Conservation (phyloP, 2,113 vertebrate genomes). For the Antechinus stuartii region DNA sequence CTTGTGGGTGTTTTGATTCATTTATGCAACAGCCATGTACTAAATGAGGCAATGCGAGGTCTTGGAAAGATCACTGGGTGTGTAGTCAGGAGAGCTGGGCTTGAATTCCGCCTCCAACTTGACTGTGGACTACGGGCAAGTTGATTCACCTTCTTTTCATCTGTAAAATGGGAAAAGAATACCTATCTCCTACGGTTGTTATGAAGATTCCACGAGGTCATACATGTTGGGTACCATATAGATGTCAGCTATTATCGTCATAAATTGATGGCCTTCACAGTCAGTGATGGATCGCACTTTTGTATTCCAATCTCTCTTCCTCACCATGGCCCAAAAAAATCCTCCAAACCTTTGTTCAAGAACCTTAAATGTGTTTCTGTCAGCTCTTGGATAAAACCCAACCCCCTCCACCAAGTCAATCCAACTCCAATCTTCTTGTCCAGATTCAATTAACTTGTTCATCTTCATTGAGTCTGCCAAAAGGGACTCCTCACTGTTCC, state of each 20-base stretch:
- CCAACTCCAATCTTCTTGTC: not conserved
- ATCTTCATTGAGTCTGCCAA: not conserved
- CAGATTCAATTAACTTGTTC: not conserved
- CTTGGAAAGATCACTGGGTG: not conserved
- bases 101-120: not conserved
- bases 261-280: not conserved
- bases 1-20: not conserved
- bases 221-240: not conserved
- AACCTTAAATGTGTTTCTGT: not conserved
- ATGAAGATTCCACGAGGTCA: not conserved
- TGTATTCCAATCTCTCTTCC: not conserved
- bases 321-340: not conserved
- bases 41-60: not conserved
- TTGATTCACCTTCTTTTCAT: not conserved
- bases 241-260: not conserved
- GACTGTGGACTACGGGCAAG: not conserved
- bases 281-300: not conserved
- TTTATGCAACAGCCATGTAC: not conserved
- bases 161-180: not conserved
- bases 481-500: not conserved
- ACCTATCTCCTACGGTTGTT: not conserved
- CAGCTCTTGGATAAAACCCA: not conserved
- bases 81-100: not conserved
- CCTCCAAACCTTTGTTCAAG: not conserved
- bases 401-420: not conserved